phyloP scores from a whole-genome alignment of 2,797 vertebrate genomes.

The Columba guinea region DNA sequence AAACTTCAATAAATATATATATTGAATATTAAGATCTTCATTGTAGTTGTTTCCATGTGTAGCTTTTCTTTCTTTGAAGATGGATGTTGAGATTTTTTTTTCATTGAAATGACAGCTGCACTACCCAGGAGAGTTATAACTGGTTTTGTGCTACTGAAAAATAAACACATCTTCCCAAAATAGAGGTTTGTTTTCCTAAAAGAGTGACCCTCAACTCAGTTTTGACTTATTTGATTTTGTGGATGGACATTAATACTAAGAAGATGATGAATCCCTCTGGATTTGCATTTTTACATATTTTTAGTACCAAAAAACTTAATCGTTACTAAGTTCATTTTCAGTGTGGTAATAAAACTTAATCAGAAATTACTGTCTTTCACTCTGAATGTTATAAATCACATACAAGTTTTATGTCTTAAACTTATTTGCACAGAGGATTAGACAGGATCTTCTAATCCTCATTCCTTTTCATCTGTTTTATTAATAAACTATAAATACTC shows the following conservation, averaged over 20 bases:
- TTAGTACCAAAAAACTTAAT: background rate
- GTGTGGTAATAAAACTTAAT: background rate
- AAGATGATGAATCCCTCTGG: background rate
- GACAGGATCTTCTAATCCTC: background rate
- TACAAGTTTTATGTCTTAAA: background rate
- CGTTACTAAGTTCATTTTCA: background rate
- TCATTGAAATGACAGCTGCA: background rate
- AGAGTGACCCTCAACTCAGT: background rate
- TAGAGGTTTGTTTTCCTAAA: background rate
- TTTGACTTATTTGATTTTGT: background rate
- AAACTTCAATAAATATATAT: background rate
- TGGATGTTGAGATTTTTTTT: background rate
- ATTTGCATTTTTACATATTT: conserved; percentile 42
- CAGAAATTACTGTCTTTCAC: conserved; percentile 12
- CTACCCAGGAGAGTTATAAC: background rate
- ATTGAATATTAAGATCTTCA: background rate
- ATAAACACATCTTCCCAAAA: background rate
- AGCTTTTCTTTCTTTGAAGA: background rate
- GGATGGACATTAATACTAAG: background rate
- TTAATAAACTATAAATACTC: conserved; percentile 11
- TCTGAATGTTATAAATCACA: background rate
- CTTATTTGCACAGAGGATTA: conserved; percentile 15
- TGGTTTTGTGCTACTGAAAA: background rate
- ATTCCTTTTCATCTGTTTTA: conserved; percentile 14
- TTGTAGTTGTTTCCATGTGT: background rate